Percentiles rank a stretch among this genome's conserved stretches.
These are phyloP conservation scores for Petrocephalus schoutedeni DNA, from an alignment of 2,797 vertebrate genomes.

Conservation along the genomic window DNA sequence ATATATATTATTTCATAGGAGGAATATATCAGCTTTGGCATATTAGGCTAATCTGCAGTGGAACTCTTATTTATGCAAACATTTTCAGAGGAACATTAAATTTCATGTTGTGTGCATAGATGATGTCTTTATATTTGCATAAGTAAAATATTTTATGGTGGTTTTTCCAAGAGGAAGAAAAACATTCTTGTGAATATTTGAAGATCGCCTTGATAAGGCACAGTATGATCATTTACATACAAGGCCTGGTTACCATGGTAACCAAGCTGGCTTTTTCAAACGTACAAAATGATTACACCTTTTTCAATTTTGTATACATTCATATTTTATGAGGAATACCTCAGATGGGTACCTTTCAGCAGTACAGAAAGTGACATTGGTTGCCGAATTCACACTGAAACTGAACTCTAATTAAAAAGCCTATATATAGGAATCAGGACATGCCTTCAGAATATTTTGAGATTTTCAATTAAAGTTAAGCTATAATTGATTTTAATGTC, in stretches of 20 bases:
- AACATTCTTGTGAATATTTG: slow-evolving; percentile 6
- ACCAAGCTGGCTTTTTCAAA: background rate
- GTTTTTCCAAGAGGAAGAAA: background rate
- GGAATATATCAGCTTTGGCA: background rate
- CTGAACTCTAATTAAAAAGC: background rate
- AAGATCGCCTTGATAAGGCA: background rate
- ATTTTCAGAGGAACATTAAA: background rate
- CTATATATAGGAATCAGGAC: slow-evolving; percentile 10
- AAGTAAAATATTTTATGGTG: slow-evolving; percentile 1
- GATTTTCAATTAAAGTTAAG: slow-evolving; percentile 11
- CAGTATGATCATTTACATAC: slow-evolving; percentile 4
- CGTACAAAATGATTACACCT: slow-evolving; percentile 1
- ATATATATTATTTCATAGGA: background rate
- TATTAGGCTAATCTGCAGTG: background rate
- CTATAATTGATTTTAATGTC: slow-evolving; percentile 13
- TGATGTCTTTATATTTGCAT: background rate
- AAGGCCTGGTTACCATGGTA: slow-evolving; percentile 14
- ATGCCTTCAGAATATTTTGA: background rate
- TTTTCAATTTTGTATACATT: background rate
- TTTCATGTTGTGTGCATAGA: background rate
- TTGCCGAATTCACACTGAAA: background rate
- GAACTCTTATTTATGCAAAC: background rate
- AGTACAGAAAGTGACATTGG: background rate
- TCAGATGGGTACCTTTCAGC: background rate
- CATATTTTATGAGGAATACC: slow-evolving; percentile 7